Evolutionary conservation across 2,113 vertebrate genomes (phyloP), one percentile per base, ranked within the genome.

Genomic region (Leiothrix lutea): DNA sequence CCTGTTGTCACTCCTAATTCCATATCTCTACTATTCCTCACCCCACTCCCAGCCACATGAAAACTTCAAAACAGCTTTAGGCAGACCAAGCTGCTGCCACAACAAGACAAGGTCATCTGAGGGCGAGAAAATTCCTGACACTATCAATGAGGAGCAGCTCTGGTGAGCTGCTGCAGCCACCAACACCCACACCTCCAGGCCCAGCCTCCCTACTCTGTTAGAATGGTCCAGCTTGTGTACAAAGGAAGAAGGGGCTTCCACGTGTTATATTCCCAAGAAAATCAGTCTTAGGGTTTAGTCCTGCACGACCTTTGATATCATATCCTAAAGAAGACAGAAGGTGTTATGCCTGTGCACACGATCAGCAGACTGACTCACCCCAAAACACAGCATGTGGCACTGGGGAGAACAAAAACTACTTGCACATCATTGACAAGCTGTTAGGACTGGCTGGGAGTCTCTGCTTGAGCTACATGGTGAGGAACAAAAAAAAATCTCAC

Each of bases 401-500:
- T 62, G 79, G 1, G 1, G 64, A 83, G 56, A 64, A 11, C 24
- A 75, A 51, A 3, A 28, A 36, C 22, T 71, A 51, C 42, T 40
- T 57, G 35, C 28, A 56, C 8, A 3, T 42, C 57, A 23, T 1
- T 5, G 65, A 21, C n/a, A 42, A 57, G 58, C 47, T 79, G 22
- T 21, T 16, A 42, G 56, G 67, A 17, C 53, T 31, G 36, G 69
- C 50, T 50, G n/a, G 44, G n/a, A 73, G 33, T 65, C 51, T 90
- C 75, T 71, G 53, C 26, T 20, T 94, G 81, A 95, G 67, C 90
- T 80, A 84, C 23, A 64, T 2, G 2, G 61, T 66, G 60, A 94
- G 86, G 64, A 97, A 90, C 42, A 96, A 79, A 87, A 86, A 85
- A 85, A 87, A 65, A 56, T 82, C 58, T 85, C 19, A 2, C 56